These are phyloP conservation scores for Calosoma granatense DNA, from an alignment of 1,140 invertebrate species.

Conservation along the genomic window DNA sequence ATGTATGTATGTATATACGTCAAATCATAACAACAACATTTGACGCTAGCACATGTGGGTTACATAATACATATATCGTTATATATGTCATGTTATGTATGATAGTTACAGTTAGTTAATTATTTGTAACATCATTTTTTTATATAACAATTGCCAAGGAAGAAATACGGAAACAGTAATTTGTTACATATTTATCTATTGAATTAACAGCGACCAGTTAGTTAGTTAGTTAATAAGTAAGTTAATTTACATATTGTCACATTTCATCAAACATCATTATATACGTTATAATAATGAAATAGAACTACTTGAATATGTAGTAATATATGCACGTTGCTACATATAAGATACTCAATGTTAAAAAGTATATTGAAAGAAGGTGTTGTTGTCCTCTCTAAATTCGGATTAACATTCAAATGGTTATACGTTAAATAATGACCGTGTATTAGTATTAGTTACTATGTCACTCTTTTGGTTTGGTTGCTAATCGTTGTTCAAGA, in stretches of 20 bases:
- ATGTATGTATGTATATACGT: no score
- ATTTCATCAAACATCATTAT: no score
- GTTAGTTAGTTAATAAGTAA: no score
- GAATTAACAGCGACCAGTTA: conserved; percentile 6
- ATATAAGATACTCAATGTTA: no score
- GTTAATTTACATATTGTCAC: neutral
- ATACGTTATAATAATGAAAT: no score
- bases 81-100: neutral
- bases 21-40: neutral
- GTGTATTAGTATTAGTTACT: no score
- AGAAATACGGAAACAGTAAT: neutral
- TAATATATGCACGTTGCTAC: neutral
- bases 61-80: no score
- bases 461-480: neutral
- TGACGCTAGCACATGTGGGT: neutral
- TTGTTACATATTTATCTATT: neutral
- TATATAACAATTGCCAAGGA: neutral
- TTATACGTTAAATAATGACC: no score
- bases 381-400: neutral
- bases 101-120: neutral
- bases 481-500: neutral
- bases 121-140: neutral
- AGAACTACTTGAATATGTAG: no score
- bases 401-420: neutral
- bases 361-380: neutral